phyloP scores from a whole-genome alignment of 2,888 invertebrate species.

The Osedax fenrisi region DNA sequence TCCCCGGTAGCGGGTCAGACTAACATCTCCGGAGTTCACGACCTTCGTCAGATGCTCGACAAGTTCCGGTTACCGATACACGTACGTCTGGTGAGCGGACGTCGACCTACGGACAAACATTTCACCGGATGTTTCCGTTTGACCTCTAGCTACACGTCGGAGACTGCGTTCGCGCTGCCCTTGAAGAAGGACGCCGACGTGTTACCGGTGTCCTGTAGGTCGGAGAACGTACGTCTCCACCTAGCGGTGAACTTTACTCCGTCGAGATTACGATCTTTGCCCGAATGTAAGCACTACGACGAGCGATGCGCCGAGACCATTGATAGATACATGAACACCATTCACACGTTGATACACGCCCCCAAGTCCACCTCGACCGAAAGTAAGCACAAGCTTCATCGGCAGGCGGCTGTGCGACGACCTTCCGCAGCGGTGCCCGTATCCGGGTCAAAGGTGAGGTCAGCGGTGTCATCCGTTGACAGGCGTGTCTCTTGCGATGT shows the following conservation, averaged over 20 bases:
- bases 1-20: constrained; percentile 82
- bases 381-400: constrained; percentile 6
- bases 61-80: constrained; percentile 76
- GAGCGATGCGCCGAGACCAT: constrained; percentile 44
- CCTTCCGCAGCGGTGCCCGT: neutral
- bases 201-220: constrained; percentile 71
- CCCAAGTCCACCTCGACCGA: constrained; percentile 37
- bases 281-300: constrained; percentile 38
- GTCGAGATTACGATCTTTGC: constrained; percentile 38
- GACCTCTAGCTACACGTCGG: constrained; percentile 45
- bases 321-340: constrained; percentile 46
- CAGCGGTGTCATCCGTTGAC: neutral
- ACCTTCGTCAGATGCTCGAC: constrained; percentile 71
- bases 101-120: constrained; percentile 60
- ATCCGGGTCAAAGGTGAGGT: neutral
- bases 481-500: neutral
- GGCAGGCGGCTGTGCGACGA: constrained; percentile 25
- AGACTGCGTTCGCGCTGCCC: constrained; percentile 46
- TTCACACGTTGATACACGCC: constrained; percentile 43
- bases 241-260: constrained; percentile 53
- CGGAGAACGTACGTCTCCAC: constrained; percentile 59
- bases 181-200: constrained; percentile 52
- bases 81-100: constrained; percentile 78
- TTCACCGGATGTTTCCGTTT: constrained; percentile 46
- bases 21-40: constrained; percentile 85